A percentile compares a stretch with the other conserved stretches of the same genome.
phyloP scores from a whole-genome alignment of 1,140 invertebrate genomes.

The Leptopilina clavipes region DNA sequence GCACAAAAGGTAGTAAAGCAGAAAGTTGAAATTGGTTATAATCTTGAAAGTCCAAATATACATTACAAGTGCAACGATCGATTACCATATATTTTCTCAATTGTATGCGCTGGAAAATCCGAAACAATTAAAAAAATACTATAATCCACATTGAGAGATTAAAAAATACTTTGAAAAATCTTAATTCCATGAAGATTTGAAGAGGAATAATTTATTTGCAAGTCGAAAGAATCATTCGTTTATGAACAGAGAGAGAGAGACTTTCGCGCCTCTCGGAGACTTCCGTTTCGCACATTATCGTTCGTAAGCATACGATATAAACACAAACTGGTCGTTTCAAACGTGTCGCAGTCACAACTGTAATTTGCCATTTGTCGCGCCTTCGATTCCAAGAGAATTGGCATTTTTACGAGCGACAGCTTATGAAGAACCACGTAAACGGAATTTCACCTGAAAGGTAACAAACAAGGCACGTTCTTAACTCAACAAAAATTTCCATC shows the following conservation, averaged over 20 bases:
- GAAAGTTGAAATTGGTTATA: slow-evolving; percentile 40
- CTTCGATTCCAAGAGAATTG: slow-evolving; percentile 49
- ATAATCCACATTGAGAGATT: too few relatives aligned
- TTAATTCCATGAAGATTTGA: too few relatives aligned
- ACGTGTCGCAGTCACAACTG: slow-evolving; percentile 34
- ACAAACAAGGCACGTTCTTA: neutral
- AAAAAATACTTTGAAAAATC: too few relatives aligned
- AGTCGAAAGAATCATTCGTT: too few relatives aligned
- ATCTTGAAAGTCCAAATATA: neutral
- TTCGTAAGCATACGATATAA: slow-evolving; percentile 5
- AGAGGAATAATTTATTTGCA: too few relatives aligned
- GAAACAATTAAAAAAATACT: too few relatives aligned
- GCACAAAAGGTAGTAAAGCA: slow-evolving; percentile 40
- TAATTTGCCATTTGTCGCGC: slow-evolving; percentile 55
- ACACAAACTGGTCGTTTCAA: slow-evolving; percentile 48
- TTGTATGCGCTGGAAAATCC: too few relatives aligned
- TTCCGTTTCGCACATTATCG: slow-evolving; percentile 48
- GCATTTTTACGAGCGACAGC: slow-evolving; percentile 54
- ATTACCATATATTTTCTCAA: too few relatives aligned
- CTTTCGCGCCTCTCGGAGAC: slow-evolving; percentile 32
- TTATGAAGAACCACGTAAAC: slow-evolving; percentile 20
- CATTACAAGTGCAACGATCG: too few relatives aligned
- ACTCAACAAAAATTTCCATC: slow-evolving; percentile 22
- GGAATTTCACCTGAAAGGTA: slow-evolving; percentile 26
- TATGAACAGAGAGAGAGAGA: neutral